phyloP scores from a whole-genome alignment of 2,888 invertebrate species.

The Pseudanteris insignis region DNA sequence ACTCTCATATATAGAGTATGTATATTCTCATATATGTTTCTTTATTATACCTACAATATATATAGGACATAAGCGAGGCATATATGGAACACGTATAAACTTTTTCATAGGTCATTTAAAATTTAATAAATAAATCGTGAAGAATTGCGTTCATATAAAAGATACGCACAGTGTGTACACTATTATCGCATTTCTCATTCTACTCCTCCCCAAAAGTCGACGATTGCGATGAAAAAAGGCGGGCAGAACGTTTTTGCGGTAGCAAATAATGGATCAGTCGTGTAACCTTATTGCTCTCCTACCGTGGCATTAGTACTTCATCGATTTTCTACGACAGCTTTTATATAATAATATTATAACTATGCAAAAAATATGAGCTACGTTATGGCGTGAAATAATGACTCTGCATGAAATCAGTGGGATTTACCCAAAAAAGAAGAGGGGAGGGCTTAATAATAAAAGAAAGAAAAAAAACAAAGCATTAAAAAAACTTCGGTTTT shows the following conservation, averaged over 20 bases:
- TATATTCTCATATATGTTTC: too few species aligned
- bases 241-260: slow-evolving; percentile 44
- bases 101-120: too few species aligned
- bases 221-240: slow-evolving; percentile 31
- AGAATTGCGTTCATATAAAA: slow-evolving; percentile 22
- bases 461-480: too few species aligned
- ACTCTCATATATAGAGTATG: too few species aligned
- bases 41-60: too few species aligned
- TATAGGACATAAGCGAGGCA: too few species aligned
- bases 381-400: slow-evolving; percentile 21
- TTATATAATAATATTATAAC: slow-evolving; percentile 39
- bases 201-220: slow-evolving; percentile 34
- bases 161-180: slow-evolving; percentile 19
- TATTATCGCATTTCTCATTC: slow-evolving; percentile 39
- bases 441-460: too few species aligned
- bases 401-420: too few species aligned
- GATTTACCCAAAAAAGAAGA: too few species aligned
- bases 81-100: too few species aligned
- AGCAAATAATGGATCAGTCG: slow-evolving; percentile 55
- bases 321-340: slow-evolving; percentile 41
- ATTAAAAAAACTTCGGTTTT: too few species aligned
- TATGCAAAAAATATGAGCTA: slow-evolving; percentile 35
- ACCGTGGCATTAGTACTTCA: slow-evolving; percentile 46
- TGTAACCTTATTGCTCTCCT: slow-evolving; percentile 55
- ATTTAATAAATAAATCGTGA: slow-evolving; percentile 20